These are phyloP conservation scores for Exephanes ischioxanthus DNA, from an alignment of 2,888 invertebrate species.

Conservation along the genomic window DNA sequence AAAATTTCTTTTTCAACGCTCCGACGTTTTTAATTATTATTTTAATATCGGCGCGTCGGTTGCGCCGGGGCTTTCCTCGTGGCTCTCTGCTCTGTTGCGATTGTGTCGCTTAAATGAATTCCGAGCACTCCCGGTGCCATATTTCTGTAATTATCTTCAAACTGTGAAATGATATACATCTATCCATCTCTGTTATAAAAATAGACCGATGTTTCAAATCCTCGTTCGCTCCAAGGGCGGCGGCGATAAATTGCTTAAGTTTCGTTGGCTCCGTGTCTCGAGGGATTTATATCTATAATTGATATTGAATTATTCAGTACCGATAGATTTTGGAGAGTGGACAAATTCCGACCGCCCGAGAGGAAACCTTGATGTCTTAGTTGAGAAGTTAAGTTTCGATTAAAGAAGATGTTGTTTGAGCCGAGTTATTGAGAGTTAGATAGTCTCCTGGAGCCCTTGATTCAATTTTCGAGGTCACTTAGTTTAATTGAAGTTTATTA, in stretches of 20 bases:
- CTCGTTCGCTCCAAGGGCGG: neutral
- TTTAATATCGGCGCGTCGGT: conserved; percentile 49
- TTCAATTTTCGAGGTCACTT: conserved; percentile 50
- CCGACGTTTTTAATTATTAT: conserved; percentile 59
- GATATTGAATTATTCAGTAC: conserved; percentile 36
- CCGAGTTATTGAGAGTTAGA: conserved; percentile 3
- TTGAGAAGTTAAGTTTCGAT: conserved; percentile 8
- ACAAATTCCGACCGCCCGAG: too few relatives aligned
- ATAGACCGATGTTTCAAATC: conserved; percentile 17
- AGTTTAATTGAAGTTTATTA: conserved; percentile 53
- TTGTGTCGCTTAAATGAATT: conserved; percentile 47
- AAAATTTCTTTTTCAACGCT: conserved; percentile 50
- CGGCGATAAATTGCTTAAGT: conserved; percentile 26
- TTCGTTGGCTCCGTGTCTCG: neutral
- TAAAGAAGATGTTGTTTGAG: conserved; percentile 9
- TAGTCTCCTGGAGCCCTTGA: neutral
- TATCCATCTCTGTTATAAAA: neutral
- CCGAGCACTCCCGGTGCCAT: conserved; percentile 20
- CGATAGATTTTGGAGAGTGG: neutral
- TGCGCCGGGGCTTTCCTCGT: neutral
- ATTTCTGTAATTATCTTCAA: conserved; percentile 48
- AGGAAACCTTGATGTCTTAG: too few relatives aligned
- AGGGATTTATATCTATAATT: conserved; percentile 43
- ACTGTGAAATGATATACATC: neutral
- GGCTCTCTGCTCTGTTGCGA: neutral